Evolutionary conservation across 2,888 invertebrate species (phyloP).

Genomic region (Acrocyrtus sp.): DNA sequence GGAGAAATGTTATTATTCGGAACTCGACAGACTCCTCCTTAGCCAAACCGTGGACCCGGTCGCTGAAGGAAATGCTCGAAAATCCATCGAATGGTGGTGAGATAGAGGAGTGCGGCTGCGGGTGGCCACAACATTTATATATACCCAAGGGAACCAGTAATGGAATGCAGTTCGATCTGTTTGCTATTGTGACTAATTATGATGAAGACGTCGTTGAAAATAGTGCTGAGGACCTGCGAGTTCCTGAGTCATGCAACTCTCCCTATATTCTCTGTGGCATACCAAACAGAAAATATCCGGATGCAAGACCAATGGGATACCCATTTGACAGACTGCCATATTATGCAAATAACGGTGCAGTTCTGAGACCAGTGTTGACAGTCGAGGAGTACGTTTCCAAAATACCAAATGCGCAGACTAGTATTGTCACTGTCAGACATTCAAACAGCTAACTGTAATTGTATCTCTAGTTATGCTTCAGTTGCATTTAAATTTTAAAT

Average conservation of each 20-base stretch:
- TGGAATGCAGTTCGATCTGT: constrained; percentile 63
- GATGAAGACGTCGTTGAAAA: constrained; percentile 61
- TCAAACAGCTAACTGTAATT: too few species aligned
- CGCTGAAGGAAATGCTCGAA: background rate
- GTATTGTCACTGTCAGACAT: too few species aligned
- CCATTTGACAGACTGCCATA: constrained; percentile 74
- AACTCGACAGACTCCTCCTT: constrained; percentile 27
- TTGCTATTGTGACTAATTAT: constrained; percentile 63
- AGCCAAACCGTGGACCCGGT: constrained; percentile 22
- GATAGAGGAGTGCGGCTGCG: constrained; percentile 67
- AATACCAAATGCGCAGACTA: constrained; percentile 25
- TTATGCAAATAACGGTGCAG: background rate
- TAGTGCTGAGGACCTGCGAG: constrained; percentile 66
- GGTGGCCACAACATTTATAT: constrained; percentile 64
- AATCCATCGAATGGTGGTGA: background rate
- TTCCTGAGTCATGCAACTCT: constrained; percentile 67
- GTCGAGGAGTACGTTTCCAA: constrained; percentile 28
- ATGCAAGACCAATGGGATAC: constrained; percentile 84
- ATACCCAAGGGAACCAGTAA: constrained; percentile 63
- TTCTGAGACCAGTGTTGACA: constrained; percentile 64
- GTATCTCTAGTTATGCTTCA: too few species aligned
- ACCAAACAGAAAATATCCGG: constrained; percentile 80
- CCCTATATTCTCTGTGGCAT: constrained; percentile 82
- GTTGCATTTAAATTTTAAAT: too few species aligned
- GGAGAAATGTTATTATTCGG: constrained; percentile 35